Percentiles rank a stretch among this genome's conserved stretches.
phyloP scores from a whole-genome alignment of 1,140 invertebrate genomes.

The Triops longicaudatus region DNA sequence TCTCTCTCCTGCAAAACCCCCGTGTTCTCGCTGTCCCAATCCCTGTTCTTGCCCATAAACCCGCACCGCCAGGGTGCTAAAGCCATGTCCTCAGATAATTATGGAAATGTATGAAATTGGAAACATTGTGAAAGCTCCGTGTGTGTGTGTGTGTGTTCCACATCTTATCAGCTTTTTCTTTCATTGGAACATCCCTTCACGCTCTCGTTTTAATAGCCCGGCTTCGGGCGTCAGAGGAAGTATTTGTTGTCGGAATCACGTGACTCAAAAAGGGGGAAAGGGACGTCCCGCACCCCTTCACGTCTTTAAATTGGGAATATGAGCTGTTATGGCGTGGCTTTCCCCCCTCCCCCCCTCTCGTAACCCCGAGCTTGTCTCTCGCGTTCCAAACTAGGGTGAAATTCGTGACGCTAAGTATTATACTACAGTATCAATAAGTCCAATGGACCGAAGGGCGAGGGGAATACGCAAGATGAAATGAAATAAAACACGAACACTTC shows the following conservation, averaged over 20 bases:
- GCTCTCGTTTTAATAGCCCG: neutral
- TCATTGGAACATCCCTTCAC: too few relatives aligned
- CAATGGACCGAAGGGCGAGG: neutral
- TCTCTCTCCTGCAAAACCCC: neutral
- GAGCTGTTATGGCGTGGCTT: neutral
- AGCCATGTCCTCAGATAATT: neutral
- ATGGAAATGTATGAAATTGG: constrained; percentile 8
- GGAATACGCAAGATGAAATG: too few relatives aligned
- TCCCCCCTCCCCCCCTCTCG: too few relatives aligned
- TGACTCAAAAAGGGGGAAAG: neutral
- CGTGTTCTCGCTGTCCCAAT: neutral
- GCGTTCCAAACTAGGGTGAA: neutral
- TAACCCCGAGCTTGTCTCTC: too few relatives aligned
- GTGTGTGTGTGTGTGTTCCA: neutral
- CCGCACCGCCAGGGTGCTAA: neutral
- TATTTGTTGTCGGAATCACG: neutral
- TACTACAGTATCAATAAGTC: neutral
- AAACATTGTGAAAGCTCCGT: neutral
- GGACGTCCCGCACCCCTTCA: neutral
- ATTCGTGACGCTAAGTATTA: neutral
- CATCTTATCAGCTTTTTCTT: neutral
- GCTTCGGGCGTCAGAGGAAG: neutral
- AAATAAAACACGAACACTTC: too few relatives aligned
- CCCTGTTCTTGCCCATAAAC: neutral
- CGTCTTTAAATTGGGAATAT: neutral